These are phyloP conservation scores for Mus musculus DNA, from an alignment of 2,113 vertebrate genomes.

Conservation along the genomic window GRCm39 chrX:71133501-71134000, in stretches of 20 bases:
- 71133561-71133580: not conserved
- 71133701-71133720: not conserved
- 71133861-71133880: constrained; percentile 19
- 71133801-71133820: not conserved
- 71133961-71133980: not conserved
- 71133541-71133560: not conserved
- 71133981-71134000: not conserved
- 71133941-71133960: not conserved
- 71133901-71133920: not conserved
- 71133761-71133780: not conserved
- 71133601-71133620: not conserved
- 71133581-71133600: not conserved
- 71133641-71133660: not conserved
- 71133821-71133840: not conserved
- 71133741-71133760: not conserved
- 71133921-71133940: not conserved
- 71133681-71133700: not conserved
- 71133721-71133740: not conserved
- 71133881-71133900: not conserved
- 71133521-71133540: not conserved
- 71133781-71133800: not conserved
- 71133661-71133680: not conserved
- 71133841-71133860: not conserved
- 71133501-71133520: not conserved
- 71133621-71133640: not conserved